A percentile compares a stretch with the other conserved stretches of the same genome.
phyloP scores from a whole-genome alignment of 2,888 invertebrate genomes.

The Epistrophe eligans region DNA sequence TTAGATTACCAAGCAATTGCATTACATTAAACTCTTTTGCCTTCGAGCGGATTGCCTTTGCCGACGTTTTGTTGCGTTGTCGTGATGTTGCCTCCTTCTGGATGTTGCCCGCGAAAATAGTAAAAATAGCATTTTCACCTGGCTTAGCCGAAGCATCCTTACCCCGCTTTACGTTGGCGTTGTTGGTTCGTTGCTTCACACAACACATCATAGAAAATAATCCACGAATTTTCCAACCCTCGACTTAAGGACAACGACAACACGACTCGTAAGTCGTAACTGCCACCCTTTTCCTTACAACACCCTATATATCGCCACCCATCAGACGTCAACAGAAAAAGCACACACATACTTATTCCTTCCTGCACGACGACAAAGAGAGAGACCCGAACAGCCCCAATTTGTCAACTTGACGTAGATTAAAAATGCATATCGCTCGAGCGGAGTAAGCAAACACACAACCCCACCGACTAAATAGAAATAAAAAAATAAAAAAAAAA shows the following conservation, averaged over 20 bases:
- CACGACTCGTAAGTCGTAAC: slow-evolving; percentile 22
- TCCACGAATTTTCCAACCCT: slow-evolving; percentile 44
- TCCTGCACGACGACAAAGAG: slow-evolving; percentile 19
- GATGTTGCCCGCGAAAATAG: slow-evolving; percentile 25
- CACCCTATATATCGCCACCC: slow-evolving; percentile 12
- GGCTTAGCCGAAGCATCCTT: slow-evolving; percentile 8
- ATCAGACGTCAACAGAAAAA: slow-evolving; percentile 66
- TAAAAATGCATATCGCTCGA: slow-evolving; percentile 75
- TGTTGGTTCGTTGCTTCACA: slow-evolving; percentile 32
- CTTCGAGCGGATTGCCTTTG: slow-evolving; percentile 47
- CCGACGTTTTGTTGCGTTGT: slow-evolving; percentile 20
- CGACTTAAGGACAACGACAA: background rate
- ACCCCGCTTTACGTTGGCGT: background rate
- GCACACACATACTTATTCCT: slow-evolving; percentile 11
- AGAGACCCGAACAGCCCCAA: slow-evolving; percentile 68
- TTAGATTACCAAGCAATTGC: slow-evolving; percentile 72
- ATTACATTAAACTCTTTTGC: slow-evolving; percentile 73
- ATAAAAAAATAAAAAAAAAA: slow-evolving; percentile 4
- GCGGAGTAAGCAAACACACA: slow-evolving; percentile 36
- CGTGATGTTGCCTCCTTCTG: background rate
- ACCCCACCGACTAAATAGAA: slow-evolving; percentile 34
- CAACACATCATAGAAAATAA: slow-evolving; percentile 65
- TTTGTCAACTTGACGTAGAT: slow-evolving; percentile 76
- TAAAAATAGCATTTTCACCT: slow-evolving; percentile 72
- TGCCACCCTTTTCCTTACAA: background rate